These are phyloP conservation scores for Vanacampus margaritifer DNA, from an alignment of 2,113 vertebrate species.

Conservation along the genomic window DNA sequence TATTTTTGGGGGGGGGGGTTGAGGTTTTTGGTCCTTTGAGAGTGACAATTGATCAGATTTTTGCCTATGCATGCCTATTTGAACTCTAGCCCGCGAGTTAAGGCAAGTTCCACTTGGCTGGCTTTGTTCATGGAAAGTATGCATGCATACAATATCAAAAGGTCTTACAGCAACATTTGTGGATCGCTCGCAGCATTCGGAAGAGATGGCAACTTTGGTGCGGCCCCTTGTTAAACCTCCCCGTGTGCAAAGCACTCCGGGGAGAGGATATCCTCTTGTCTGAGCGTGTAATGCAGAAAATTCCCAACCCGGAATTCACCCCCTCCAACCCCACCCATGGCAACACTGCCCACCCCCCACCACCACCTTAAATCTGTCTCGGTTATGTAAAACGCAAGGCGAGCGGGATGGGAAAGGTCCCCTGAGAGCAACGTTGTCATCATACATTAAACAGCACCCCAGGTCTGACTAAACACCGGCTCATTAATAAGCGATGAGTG, in stretches of 20 bases:
- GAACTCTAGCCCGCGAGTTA: not conserved
- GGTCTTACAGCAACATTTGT: constrained; percentile 21
- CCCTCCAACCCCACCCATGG: constrained; percentile 24
- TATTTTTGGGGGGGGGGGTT: too few species aligned
- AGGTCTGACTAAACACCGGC: constrained; percentile 72
- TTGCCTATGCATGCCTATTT: not conserved
- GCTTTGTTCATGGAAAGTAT: constrained; percentile 28
- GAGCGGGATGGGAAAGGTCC: constrained; percentile 60
- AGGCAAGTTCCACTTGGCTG: constrained; percentile 16
- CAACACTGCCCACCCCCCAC: constrained; percentile 20
- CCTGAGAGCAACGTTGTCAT: constrained; percentile 65
- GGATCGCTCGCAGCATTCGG: constrained; percentile 30
- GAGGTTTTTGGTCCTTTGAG: too few species aligned
- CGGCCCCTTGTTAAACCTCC: constrained; percentile 61
- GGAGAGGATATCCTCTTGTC: constrained; percentile 47
- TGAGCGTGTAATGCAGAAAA: constrained; percentile 28
- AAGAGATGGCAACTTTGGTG: constrained; percentile 36
- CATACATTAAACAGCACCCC: constrained; percentile 74
- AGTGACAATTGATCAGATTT: not conserved
- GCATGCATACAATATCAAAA: constrained; percentile 33
- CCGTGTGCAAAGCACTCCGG: constrained; percentile 46
- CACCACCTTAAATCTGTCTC: constrained; percentile 45
- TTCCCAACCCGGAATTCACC: constrained; percentile 14
- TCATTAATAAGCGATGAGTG: constrained; percentile 72
- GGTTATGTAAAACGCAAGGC: constrained; percentile 65